Conservation (phyloP, 2,888 invertebrate species). For the Plebejus anna region DNA sequence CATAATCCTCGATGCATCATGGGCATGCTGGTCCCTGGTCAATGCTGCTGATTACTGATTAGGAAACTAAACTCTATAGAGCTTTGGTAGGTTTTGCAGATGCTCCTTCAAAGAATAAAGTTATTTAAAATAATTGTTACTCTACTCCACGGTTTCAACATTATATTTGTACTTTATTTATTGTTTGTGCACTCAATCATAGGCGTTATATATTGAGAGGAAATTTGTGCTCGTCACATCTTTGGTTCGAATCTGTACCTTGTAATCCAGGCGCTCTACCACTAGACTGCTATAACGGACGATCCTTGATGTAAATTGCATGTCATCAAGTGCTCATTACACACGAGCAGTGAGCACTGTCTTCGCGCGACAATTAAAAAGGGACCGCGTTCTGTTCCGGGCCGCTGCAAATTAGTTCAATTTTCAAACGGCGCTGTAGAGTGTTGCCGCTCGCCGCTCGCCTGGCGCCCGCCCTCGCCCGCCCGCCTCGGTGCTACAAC, state of each 20-base stretch:
- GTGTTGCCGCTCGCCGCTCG: background rate
- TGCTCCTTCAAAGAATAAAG: too few relatives aligned
- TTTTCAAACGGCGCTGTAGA: conserved; percentile 51
- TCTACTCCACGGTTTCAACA: too few relatives aligned
- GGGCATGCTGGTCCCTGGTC: background rate
- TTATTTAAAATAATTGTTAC: too few relatives aligned
- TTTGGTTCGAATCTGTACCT: background rate
- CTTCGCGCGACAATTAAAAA: conserved; percentile 12
- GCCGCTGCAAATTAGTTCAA: conserved; percentile 56
- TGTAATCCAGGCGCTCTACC: background rate
- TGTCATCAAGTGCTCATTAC: conserved; percentile 2
- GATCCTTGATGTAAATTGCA: background rate
- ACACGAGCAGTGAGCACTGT: background rate
- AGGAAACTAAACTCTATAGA: background rate
- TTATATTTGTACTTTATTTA: too few relatives aligned
- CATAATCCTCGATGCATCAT: background rate
- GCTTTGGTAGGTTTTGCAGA: background rate
- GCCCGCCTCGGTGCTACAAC: background rate
- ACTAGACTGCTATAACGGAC: background rate
- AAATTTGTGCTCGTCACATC: background rate
- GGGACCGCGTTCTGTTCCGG: background rate
- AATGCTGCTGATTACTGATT: background rate
- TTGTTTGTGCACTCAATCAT: too few relatives aligned
- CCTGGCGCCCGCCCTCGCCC: background rate
- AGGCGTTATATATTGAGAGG: background rate